A percentile compares a stretch with the other conserved stretches of the same genome.
Evolutionary conservation across 1,140 invertebrate species (phyloP).

Genomic region (Tetranychus urticae): DNA sequence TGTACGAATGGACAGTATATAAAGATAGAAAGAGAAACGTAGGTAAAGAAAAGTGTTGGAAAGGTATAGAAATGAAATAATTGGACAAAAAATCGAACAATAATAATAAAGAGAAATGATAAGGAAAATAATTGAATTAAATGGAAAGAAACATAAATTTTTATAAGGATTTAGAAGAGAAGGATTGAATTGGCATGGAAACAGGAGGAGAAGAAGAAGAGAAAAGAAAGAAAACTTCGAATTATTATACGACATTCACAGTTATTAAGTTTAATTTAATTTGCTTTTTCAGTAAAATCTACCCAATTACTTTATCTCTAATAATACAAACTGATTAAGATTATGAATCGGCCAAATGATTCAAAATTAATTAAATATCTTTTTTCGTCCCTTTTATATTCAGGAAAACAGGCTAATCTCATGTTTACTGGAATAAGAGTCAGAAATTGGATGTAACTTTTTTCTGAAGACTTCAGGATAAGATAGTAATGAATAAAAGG

Average conservation of each 20-base stretch:
- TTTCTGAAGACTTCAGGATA: too few species aligned
- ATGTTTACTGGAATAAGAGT: too few species aligned
- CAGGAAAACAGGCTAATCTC: too few species aligned
- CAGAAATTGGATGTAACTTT: too few species aligned
- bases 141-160: too few species aligned
- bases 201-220: slow-evolving; percentile 26
- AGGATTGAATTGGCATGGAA: slow-evolving; percentile 15
- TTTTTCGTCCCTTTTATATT: too few species aligned
- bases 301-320: not conserved
- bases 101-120: too few species aligned
- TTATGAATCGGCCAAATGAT: too few species aligned
- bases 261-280: not conserved
- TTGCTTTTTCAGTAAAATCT: not conserved
- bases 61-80: not conserved
- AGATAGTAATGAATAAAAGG: too few species aligned
- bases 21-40: not conserved
- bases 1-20: not conserved
- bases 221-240: slow-evolving; percentile 27
- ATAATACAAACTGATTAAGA: too few species aligned
- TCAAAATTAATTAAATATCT: too few species aligned
- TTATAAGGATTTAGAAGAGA: not conserved
- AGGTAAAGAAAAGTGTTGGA: not conserved
- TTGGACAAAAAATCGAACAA: not conserved
- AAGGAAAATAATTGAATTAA: too few species aligned
- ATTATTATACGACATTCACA: slow-evolving; percentile 10